Evolutionary conservation across 92 coral and sea anemone genomes (phyloP), one percentile per base, ranked within the genome.

Genomic region (Blastomussa wellsi): DNA sequence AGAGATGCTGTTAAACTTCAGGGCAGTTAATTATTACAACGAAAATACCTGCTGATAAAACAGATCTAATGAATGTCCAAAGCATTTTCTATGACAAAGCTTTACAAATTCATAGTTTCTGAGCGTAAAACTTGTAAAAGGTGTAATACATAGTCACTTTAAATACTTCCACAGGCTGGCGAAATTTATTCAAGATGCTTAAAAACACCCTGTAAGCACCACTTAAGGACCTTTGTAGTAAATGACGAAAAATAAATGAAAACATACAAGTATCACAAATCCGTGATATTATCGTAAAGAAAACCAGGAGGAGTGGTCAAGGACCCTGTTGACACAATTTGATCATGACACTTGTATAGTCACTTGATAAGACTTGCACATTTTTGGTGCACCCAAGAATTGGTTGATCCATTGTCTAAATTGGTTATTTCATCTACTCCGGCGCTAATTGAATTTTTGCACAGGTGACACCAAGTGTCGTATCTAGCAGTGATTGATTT

Each of bases 361-460:
- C 16, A 26, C 68, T 14, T 51, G 68, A 26, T 17, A 62, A 62
- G 68, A 11, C 31, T 59, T 59, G 31, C 65, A 47, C 88, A 85
- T 14, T 66, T 71, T 31, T 76, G 47, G 42, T 85, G 88, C 47
- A 85, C 88, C 88, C 88, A 85, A 2, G 57, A 33, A 38, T 55
- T 83, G 19, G 36, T 67, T 20, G 60, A 52, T 12, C 74, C 83
- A 39, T 44, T 66, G 48, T 64, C 22, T 33, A 66, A 22, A 47
- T 76, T 68, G 26, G 76, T 76, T 59, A 86, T 86, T 42, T 79
- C 62, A 39, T 86, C 85, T 2, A 49, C 17, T 0, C 59, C 55
- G 37, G 85, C 85, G 38, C 47, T 76, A 31, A 86, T 86, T 35
- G 89, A 79, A 10, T 51, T 42, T n/a, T 72, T 35, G 76, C 89